Evolutionary conservation across 2,113 vertebrate species (phyloP), one percentile per base, ranked within the genome.

Genomic region (Rhinichthys klamathensis): DNA sequence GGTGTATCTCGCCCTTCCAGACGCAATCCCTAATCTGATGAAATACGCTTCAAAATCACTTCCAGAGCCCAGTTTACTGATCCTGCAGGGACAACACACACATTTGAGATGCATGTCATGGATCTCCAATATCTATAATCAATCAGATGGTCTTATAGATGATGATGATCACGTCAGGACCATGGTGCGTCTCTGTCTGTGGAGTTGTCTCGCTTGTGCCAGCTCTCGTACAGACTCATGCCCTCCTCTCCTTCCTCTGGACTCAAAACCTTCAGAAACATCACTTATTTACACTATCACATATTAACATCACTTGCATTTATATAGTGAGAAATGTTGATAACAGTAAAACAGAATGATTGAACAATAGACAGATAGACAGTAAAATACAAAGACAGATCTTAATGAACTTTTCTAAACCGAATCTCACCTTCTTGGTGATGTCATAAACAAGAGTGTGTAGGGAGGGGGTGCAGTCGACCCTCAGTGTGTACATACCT

Each of bases 31-130:
- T 90, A 99, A 93, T 65, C 98, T 93, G 91, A 99, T 97, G 82
- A 98, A 99, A 88, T 95, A 99, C 51, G 96, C 97, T 90, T 99
- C 98, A 88, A 99, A 99, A 92, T 99, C 98, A 89, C 98, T 99
- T 88, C 98, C 98, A 80, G 98, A 99, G 76, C 98, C 98, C 3
- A 99, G 93, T 86, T 99, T 99, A 91, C 94, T 99, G 93, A 99
- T 98, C 93, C 98, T 77, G 16, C 30, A 76, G 35, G 10, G 54
- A 60, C n/a, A 75, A 81, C 49, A 84, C 75, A 87, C 70, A 74
- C n/a, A n/a, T 75, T 6, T 38, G 11, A 80, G 13, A n/a, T 4
- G 15, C 27, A 75, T 6, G 38, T 16, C 3, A 60, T 12, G 44
- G 4, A 65, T 76, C 21, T n/a, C 0, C 15, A 51, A 4, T 15